A percentile compares a stretch with the other conserved stretches of the same genome.
These are phyloP conservation scores for Gymnobelideus leadbeateri DNA, from an alignment of 2,113 vertebrate species.

Conservation along the genomic window DNA sequence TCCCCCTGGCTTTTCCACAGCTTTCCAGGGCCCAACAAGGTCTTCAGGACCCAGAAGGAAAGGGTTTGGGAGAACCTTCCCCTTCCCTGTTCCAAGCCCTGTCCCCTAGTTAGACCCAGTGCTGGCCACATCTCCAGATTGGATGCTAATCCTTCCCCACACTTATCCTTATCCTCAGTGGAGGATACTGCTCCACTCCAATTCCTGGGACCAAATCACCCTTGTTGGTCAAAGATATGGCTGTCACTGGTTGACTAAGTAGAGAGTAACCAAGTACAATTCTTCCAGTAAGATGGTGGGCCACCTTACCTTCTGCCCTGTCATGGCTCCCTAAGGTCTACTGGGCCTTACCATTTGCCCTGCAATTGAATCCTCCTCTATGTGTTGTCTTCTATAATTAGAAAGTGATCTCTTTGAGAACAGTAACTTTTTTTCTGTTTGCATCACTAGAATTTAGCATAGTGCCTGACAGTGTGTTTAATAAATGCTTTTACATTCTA, in stretches of 20 bases:
- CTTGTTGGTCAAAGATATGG: background rate
- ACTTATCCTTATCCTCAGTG: background rate
- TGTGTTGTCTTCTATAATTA: background rate
- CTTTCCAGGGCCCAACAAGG: background rate
- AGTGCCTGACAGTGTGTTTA: background rate
- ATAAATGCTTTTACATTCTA: background rate
- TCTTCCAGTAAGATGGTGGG: background rate
- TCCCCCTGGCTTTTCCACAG: background rate
- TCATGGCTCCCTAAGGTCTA: background rate
- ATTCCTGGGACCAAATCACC: background rate
- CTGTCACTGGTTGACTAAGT: background rate
- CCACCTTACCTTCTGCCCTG: background rate
- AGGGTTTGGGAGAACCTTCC: background rate
- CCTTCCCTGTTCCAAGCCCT: background rate
- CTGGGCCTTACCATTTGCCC: background rate
- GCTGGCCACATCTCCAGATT: background rate
- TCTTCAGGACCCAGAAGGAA: background rate
- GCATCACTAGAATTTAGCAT: background rate
- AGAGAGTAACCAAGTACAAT: background rate
- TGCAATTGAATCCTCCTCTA: background rate
- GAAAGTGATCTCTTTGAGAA: background rate
- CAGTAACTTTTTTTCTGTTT: background rate
- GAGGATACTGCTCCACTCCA: background rate
- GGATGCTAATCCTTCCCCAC: background rate
- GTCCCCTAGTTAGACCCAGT: background rate